Base-by-base conservation (phyloP, 2,113 vertebrate species). In the Tachycineta bicolor region DNA sequence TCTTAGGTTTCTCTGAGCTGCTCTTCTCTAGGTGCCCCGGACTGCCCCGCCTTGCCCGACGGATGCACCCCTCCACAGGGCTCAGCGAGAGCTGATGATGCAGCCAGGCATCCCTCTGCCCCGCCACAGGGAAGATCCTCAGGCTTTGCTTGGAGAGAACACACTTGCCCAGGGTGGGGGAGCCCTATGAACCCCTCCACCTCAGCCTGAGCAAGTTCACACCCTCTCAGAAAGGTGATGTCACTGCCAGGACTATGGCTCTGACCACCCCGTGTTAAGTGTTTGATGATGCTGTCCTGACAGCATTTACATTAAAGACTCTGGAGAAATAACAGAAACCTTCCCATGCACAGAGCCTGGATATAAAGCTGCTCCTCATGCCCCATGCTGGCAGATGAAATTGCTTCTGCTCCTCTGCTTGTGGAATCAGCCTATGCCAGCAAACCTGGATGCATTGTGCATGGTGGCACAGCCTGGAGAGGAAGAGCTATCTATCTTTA, bases 111-210 rank as follows among this genome's bases (percentile, higher is more conserved):
- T 43, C 37, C 11, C 46, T 50, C 21, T 25, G 23, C 18, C 8
- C 5, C 1, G 6, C 53, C 50, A 29, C n/a, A 31, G 12, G 53
- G 39, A 7, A 55, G 26, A 52, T 17, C 8, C 55, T 41, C 70
- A 12, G 63, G 59, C 31, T 58, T 71, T 58, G 14, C 20, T 6
- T 5, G 14, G 37, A 53, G 20, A 8, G 0, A 39, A 5, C 0
- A 3, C 28, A 25, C 46, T 25, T 58, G 25, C 4, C 13, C 33
- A 4, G 25, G 15, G 3, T 9, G 4, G 17, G 16, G 14, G 9
- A 55, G 9, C 22, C 6, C 34, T 11, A 34, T 15, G 10, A 55
- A 5, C 6, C 24, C 4, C 10, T 53, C 4, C 43, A 12, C 8
- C 21, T 69, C 75, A 62, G 18, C 18, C 50, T 39, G 14, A 23